These are phyloP conservation scores for Drosophila subquinaria DNA, from an alignment of 2,888 invertebrate genomes.

Conservation along the genomic window DNA sequence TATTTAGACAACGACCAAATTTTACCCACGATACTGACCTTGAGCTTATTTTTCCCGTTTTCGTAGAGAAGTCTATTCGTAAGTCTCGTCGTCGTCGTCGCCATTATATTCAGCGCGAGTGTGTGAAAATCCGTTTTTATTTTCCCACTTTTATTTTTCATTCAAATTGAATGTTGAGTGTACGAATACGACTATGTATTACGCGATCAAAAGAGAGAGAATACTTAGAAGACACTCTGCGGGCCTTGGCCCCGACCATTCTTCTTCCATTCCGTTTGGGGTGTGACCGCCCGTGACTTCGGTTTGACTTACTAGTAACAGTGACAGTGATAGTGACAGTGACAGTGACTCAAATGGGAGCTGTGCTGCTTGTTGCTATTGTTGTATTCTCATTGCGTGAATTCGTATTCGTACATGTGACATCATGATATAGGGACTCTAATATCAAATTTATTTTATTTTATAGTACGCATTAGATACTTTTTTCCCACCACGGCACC, in stretches of 20 bases:
- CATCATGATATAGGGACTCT: slow-evolving; percentile 3
- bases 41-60: slow-evolving; percentile 76
- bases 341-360: slow-evolving; percentile 6
- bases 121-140: slow-evolving; percentile 70
- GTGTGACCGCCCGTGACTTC: slow-evolving; percentile 45
- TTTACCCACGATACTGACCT: slow-evolving; percentile 79
- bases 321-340: background rate
- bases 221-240: slow-evolving; percentile 29
- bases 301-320: background rate
- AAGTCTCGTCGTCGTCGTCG: slow-evolving; percentile 32
- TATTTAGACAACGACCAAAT: slow-evolving; percentile 34
- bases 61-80: slow-evolving; percentile 41
- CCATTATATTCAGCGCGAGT: slow-evolving; percentile 64
- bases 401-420: background rate
- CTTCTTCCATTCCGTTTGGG: slow-evolving; percentile 3
- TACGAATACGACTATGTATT: slow-evolving; percentile 28
- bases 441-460: background rate
- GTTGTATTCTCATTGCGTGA: background rate
- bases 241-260: slow-evolving; percentile 25
- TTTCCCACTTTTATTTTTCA: slow-evolving; percentile 79
- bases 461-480: background rate
- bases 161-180: slow-evolving; percentile 47
- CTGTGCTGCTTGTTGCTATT: background rate
- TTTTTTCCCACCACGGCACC: background rate
- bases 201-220: slow-evolving; percentile 39